Evolutionary conservation across 2,797 vertebrate genomes (phyloP), one percentile per base, ranked within the genome.

Genomic region (Platalea minor): DNA sequence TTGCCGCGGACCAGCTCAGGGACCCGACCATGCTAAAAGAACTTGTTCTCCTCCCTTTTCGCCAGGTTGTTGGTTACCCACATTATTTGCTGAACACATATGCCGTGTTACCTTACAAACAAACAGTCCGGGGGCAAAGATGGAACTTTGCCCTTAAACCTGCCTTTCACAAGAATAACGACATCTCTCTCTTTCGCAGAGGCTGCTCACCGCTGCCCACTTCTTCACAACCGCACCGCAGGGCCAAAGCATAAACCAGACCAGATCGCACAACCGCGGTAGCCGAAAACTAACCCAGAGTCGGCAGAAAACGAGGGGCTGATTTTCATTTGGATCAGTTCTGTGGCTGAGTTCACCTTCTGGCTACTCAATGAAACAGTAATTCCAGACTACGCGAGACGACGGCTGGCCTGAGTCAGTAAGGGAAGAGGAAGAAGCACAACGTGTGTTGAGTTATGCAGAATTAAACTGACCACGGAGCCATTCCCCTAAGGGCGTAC

Each of bases 131-230:
- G 41, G 69, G 89, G 5, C 9, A 0, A 77, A 56, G 82, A 83
- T 5, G 13, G 86, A 91, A 94, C 94, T 97, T 96, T 95, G 95
- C 76, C 83, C 91, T 86, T 21, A 50, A 73, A 50, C 78, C 29
- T 15, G 73, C 28, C 46, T 61, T 87, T 73, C 63, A 57, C 43
- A 64, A 46, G 1, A 41, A 37, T 17, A 25, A 35, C 67, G 43
- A 2, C 20, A 20, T 8, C 39, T 10, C 10, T 29, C 18, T 64
- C 24, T 53, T 28, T 14, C 76, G 35, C 1, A 0, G 1, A 39
- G 41, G 41, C 20, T 35, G 60, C 33, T 90, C 17, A 0, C 31
- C 43, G 41, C 79, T 67, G 65, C 56, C 53, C 23, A 2, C 29
- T 17, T 61, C 51, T 64, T 24, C 75, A 15, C 77, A 39, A 4